phyloP scores from a whole-genome alignment of 2,797 vertebrate genomes.

The Gastrophryne carolinensis region DNA sequence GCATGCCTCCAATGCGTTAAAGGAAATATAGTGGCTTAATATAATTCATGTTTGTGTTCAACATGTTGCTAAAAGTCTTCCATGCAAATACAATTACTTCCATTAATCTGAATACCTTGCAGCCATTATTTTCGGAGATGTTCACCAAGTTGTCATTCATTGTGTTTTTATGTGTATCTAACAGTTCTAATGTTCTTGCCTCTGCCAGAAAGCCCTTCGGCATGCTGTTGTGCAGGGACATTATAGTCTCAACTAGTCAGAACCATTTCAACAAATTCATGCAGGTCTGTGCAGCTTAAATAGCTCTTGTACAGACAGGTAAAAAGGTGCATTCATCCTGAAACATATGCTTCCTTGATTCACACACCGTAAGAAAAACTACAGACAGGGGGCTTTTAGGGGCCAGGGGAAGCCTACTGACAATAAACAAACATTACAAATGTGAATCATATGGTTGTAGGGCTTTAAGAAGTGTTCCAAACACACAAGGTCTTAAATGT shows the following conservation, averaged over 20 bases:
- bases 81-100: constrained; percentile 50
- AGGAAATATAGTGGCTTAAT: constrained; percentile 50
- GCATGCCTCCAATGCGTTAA: constrained; percentile 46
- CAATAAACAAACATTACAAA: too few relatives aligned
- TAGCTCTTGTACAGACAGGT: not conserved
- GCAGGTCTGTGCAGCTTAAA: not conserved
- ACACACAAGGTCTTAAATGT: too few relatives aligned
- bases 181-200: constrained; percentile 34
- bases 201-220: constrained; percentile 32
- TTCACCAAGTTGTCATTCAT: constrained; percentile 45
- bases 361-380: too few relatives aligned
- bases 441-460: too few relatives aligned
- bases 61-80: constrained; percentile 49
- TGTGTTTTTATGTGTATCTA: constrained; percentile 47
- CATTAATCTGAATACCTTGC: constrained; percentile 49
- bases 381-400: too few relatives aligned
- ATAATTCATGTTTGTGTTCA: constrained; percentile 52
- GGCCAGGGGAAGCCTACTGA: too few relatives aligned
- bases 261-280: not conserved
- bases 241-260: not conserved
- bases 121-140: constrained; percentile 44
- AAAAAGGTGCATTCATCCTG: too few relatives aligned
- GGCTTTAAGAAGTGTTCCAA: too few relatives aligned
- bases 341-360: too few relatives aligned
- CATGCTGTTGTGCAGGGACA: constrained; percentile 17